Evolutionary conservation across 2,888 invertebrate genomes (phyloP).

Genomic region (Cataglyphis rosenhaueri): DNA sequence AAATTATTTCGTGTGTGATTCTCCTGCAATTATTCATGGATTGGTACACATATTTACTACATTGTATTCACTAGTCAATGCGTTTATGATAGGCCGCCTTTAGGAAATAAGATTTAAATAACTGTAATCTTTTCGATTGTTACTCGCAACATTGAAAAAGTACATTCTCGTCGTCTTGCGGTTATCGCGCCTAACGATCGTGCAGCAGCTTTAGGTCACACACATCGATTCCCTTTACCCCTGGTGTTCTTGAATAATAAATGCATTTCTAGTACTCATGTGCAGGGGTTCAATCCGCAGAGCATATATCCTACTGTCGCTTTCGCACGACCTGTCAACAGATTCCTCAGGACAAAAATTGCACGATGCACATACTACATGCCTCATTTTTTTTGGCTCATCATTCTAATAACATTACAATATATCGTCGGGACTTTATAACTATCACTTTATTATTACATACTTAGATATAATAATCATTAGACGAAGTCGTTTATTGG

Average conservation of each 20-base stretch:
- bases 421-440: not conserved
- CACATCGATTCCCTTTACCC: conserved; percentile 66
- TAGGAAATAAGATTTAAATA: conserved; percentile 14
- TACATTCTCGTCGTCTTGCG: not conserved
- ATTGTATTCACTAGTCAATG: not conserved
- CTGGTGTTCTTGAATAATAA: conserved; percentile 65
- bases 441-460: not conserved
- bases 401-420: not conserved
- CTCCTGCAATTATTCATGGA: not conserved
- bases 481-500: not conserved
- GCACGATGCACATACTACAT: not conserved
- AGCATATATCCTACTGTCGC: conserved; percentile 29
- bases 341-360: conserved; percentile 41
- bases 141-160: conserved; percentile 8
- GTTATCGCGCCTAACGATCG: conserved; percentile 63
- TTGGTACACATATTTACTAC: not conserved
- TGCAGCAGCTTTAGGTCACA: conserved; percentile 63
- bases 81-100: not conserved
- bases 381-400: not conserved
- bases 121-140: conserved; percentile 15
- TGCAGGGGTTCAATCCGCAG: conserved; percentile 47
- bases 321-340: conserved; percentile 59
- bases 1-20: not conserved
- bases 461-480: not conserved
- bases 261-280: conserved; percentile 60